phyloP scores from a whole-genome alignment of 2,113 vertebrate species.

The Synchiropus splendidus region DNA sequence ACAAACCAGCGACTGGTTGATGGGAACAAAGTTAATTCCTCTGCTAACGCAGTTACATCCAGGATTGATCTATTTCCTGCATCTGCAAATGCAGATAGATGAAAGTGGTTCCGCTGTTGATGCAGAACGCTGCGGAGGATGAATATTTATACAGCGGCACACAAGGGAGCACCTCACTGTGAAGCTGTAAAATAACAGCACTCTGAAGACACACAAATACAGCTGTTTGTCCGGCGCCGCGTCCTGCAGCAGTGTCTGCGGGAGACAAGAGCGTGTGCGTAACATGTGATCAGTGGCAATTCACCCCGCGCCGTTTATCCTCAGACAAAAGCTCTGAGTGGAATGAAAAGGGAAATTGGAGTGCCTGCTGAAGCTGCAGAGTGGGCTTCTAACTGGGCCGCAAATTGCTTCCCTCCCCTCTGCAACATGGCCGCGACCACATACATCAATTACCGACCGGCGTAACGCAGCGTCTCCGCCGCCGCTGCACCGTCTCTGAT shows the following conservation, averaged over 20 bases:
- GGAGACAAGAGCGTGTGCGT: constrained; percentile 26
- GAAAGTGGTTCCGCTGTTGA: constrained; percentile 48
- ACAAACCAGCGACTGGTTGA: constrained; percentile 1
- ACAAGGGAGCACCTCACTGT: constrained; percentile 41
- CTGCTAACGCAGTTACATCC: constrained; percentile 5
- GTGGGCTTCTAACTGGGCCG: constrained; percentile 42
- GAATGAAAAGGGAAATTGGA: constrained; percentile 48
- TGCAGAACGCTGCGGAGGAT: constrained; percentile 39
- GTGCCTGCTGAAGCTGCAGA: constrained; percentile 40
- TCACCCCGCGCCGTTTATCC: constrained; percentile 40
- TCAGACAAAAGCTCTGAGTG: constrained; percentile 38
- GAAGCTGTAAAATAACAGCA: constrained; percentile 25
- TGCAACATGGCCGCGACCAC: constrained; percentile 42
- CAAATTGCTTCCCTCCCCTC: constrained; percentile 51
- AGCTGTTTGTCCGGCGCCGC: too few species aligned
- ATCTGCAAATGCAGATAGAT: constrained; percentile 40
- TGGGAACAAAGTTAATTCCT: constrained; percentile 10
- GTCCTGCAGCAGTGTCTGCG: too few species aligned
- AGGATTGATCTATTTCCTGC: constrained; percentile 35
- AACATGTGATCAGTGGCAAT: constrained; percentile 39
- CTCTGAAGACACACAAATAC: too few species aligned
- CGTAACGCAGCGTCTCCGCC: constrained; percentile 33
- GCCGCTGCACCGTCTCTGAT: constrained; percentile 20
- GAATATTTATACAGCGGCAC: constrained; percentile 56
- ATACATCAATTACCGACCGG: constrained; percentile 46